phyloP scores from a whole-genome alignment of 1,140 invertebrate species.

The Platyura marginata region DNA sequence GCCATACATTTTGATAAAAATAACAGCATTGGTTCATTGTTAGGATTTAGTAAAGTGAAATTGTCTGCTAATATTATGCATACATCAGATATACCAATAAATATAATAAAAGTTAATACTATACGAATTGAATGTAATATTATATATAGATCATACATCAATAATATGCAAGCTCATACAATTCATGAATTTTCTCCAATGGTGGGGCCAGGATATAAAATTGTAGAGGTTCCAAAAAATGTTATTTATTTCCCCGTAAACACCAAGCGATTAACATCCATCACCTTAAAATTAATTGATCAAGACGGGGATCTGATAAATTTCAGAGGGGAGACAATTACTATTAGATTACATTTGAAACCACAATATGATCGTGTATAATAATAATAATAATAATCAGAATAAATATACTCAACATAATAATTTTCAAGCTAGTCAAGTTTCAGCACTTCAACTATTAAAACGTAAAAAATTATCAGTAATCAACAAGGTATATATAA shows the following conservation, averaged over 20 bases:
- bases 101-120: conserved; percentile 10
- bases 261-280: conserved; percentile 7
- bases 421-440: background rate
- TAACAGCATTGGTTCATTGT: conserved; percentile 6
- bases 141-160: conserved; percentile 11
- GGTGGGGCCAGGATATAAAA: conserved; percentile 12
- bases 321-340: conserved; percentile 11
- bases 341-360: conserved; percentile 9
- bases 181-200: conserved; percentile 15
- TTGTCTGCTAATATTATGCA: conserved; percentile 6
- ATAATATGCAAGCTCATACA: conserved; percentile 11
- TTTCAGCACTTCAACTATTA: background rate
- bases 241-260: conserved; percentile 19
- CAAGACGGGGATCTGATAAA: conserved; percentile 11
- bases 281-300: conserved; percentile 10
- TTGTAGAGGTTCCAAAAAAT: conserved; percentile 11
- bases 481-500: conserved; percentile 2
- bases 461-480: background rate
- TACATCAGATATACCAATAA: conserved; percentile 7
- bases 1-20: conserved; percentile 4
- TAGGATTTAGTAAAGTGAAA: conserved; percentile 7
- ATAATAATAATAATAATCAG: background rate
- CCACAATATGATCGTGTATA: background rate
- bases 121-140: conserved; percentile 11
- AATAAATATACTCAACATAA: background rate